phyloP scores from a whole-genome alignment of 1,140 invertebrate species.

The Caenorhabditis latens region DNA sequence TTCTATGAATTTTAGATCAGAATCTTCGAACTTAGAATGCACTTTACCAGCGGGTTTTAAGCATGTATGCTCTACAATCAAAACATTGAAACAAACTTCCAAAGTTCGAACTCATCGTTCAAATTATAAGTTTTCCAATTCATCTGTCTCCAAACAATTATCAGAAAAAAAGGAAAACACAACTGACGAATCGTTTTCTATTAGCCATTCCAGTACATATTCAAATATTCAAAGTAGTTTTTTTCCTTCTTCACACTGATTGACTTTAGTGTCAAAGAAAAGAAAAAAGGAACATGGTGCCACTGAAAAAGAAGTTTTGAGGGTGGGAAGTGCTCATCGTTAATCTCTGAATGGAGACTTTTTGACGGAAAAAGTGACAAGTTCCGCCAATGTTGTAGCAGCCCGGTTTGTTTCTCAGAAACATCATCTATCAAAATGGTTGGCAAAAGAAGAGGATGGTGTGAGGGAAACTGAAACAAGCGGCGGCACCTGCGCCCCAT shows the following conservation, averaged over 20 bases:
- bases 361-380: constrained; percentile 34
- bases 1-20: no score
- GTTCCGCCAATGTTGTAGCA: not conserved
- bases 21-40: no score
- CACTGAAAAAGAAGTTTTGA: not conserved
- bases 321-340: constrained; percentile 28
- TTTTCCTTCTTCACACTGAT: not conserved
- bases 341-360: constrained; percentile 30
- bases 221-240: constrained; percentile 3
- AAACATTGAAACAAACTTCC: no score
- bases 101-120: no score
- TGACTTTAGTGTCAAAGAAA: constrained; percentile 4
- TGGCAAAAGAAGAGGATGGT: not conserved
- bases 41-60: no score
- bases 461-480: not conserved
- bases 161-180: no score
- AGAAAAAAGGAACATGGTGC: not conserved
- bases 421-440: constrained; percentile 33
- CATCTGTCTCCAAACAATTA: no score
- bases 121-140: no score
- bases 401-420: not conserved
- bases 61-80: no score
- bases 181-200: not conserved
- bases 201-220: not conserved
- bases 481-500: constrained; percentile 34